Evolutionary conservation across 2,797 vertebrate genomes (phyloP), one percentile per base, ranked within the genome.

Genomic region (Danio choprae): DNA sequence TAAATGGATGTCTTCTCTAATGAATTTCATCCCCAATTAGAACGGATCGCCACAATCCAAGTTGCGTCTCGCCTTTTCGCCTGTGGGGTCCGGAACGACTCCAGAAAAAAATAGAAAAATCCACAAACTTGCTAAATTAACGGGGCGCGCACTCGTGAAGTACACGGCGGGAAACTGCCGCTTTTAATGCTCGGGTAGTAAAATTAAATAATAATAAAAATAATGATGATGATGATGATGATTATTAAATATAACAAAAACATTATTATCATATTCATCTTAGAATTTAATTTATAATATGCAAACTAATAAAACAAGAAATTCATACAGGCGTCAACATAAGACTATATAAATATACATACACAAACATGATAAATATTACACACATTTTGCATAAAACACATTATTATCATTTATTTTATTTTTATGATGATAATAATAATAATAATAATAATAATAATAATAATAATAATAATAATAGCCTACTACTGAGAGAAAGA

Each of bases 21-120:
- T 94, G 93, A 93, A 94, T 94, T 94, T 93, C 90, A 93, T 92
- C 92, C 89, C 87, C 87, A 91, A 94, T 94, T 94, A 93, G 86
- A 89, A 89, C 78, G 82, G 81, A 88, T 84, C 88, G 87, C 89
- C 88, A 86, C 83, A 86, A 88, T 88, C 88, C 88, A 85, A 71
- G 88, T 86, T 53, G 64, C 82, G 80, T 85, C 89, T 77, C 86
- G 85, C 87, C 90, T 87, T 89, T 89, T 87, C 88, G 89, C 87
- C 87, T 65, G 53, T 56, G 60, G 82, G 77, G 86, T 87, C 89
- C 88, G 87, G 90, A 88, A 60, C 67, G 18, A 51, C 56, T 79
- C 77, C 36, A 79, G 51, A 62, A 63, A 29, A 29, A 29, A 29
- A 29, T 90, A 91, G n/a, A n/a, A n/a, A n/a, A n/a, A n/a, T 90